Base-by-base conservation (phyloP, 2,113 vertebrate species). In the Bucco capensis region DNA sequence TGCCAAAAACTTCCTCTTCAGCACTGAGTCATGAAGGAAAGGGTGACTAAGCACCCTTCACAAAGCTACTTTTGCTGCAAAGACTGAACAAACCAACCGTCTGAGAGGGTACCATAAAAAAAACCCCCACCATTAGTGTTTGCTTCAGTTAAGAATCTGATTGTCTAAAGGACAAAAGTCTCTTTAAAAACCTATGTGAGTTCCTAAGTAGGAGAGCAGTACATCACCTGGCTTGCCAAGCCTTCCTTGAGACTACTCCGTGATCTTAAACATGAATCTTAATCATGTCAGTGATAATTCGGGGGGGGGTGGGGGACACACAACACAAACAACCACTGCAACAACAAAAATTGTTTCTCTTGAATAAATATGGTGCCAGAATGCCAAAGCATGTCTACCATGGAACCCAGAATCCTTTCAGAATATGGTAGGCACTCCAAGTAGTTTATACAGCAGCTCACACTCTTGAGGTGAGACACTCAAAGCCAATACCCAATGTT, bases 341-440 rank as follows among this genome's bases (percentile, higher is more conserved):
- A 47, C 22, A 49, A 6, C 22, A 25, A 49, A n/a, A 33, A n/a
- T n/a, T n/a, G n/a, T n/a, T n/a, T n/a, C n/a, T 56, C 80, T 61
- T 73, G 13, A 85, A 53, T 38, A 78, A 75, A 64, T 47, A 56
- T 40, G 71, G 84, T n/a, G 71, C 42, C 53, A 76, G 31, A 28
- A 60, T 73, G 50, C 42, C 90, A 92, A 96, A 84, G 65, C 61
- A 50, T n/a, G 23, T 82, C 90, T 85, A 50, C 83, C 83, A 96
- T 47, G 79, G 42, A 96, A 80, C 77, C 91, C 77, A 83, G 33
- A 93, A 61, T 66, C 86, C 38, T 95, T 96, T 94, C 81, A 87
- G 70, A 83, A 87, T 28, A n/a, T 54, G 84, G 94, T 56, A 94
- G 81, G 22, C 30, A 75, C 53, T 82, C 85, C 53, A 73, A 91